A percentile compares a stretch with the other conserved stretches of the same genome.
Evolutionary conservation across 2,888 invertebrate genomes (phyloP).

Genomic region (Tuberolachnus salignus): DNA sequence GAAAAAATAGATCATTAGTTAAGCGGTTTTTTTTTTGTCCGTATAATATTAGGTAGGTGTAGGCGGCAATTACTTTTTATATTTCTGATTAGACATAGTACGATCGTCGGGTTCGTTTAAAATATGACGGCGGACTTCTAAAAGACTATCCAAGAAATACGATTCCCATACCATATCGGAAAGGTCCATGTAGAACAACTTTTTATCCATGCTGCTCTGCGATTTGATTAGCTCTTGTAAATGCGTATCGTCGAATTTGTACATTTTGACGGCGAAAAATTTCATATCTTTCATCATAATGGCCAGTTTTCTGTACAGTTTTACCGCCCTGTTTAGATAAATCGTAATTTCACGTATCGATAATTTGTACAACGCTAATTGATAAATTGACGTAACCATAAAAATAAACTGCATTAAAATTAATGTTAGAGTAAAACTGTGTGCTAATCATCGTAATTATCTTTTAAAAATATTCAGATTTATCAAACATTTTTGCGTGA

Average conservation of each 20-base stretch:
- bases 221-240: neutral
- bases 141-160: conserved; percentile 73
- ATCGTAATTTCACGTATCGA: too few species aligned
- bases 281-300: conserved; percentile 6
- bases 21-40: neutral
- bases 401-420: too few species aligned
- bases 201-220: conserved; percentile 64
- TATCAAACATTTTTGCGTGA: too few species aligned
- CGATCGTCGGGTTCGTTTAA: conserved; percentile 69
- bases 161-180: conserved; percentile 76
- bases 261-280: neutral
- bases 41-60: neutral
- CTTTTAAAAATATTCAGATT: too few species aligned
- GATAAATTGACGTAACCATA: too few species aligned
- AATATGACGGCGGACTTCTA: conserved; percentile 78
- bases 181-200: conserved; percentile 76
- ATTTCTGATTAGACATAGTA: neutral
- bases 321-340: neutral
- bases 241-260: conserved; percentile 2
- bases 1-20: neutral
- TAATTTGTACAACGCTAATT: too few species aligned
- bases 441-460: too few species aligned
- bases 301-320: neutral
- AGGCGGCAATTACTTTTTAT: conserved; percentile 32
- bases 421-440: too few species aligned